Evolutionary conservation across 2,888 invertebrate genomes (phyloP).

Genomic region (Parasteatoda lunata): DNA sequence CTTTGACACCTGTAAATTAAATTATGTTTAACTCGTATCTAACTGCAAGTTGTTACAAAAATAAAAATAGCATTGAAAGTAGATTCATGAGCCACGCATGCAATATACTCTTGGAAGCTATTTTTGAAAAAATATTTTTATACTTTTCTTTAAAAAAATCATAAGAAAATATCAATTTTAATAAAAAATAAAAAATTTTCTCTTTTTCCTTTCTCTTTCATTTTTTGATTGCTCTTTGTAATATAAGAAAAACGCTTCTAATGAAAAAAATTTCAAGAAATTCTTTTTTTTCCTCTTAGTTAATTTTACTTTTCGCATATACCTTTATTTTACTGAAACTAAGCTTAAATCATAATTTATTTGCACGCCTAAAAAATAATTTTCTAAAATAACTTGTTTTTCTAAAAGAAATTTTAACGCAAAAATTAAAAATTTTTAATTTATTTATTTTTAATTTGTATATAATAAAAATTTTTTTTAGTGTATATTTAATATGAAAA

Average conservation of each 20-base stretch:
- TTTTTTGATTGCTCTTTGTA: no score
- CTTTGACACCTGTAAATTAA: not conserved
- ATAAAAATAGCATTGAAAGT: not conserved
- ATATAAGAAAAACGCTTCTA: no score
- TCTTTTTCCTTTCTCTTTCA: no score
- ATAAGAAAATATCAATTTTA: no score
- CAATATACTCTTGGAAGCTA: not conserved
- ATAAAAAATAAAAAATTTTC: no score
- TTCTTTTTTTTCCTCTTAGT: no score
- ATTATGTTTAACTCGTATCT: not conserved
- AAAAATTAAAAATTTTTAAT: not conserved
- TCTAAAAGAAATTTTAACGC: not conserved
- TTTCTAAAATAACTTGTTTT: not conserved
- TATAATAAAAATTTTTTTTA: not conserved
- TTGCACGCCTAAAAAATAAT: not conserved
- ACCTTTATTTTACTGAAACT: no score
- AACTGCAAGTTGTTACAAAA: not conserved
- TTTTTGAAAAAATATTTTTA: not conserved
- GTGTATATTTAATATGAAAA: no score
- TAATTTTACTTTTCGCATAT: no score
- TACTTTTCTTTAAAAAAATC: no score
- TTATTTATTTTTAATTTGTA: not conserved
- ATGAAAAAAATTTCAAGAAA: no score
- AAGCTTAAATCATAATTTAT: no score
- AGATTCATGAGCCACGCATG: not conserved